These are phyloP conservation scores for Syrrhaptes paradoxus DNA, from an alignment of 2,113 vertebrate genomes.

Conservation along the genomic window DNA sequence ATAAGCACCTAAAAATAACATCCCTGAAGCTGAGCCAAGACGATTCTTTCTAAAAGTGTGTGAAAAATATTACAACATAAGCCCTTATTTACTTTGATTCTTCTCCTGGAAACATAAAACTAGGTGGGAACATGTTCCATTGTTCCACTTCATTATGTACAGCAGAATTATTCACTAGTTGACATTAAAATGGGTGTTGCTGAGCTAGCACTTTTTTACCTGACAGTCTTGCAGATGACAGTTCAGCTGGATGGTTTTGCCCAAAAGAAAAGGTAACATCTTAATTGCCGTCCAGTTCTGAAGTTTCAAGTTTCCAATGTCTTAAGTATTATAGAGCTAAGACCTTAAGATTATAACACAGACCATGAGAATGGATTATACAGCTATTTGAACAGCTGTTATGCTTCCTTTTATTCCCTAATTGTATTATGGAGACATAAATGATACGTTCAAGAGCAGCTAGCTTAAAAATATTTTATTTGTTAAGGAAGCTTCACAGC, in stretches of 20 bases:
- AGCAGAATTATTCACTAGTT: neutral
- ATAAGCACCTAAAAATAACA: slow-evolving; percentile 3
- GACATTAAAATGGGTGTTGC: neutral
- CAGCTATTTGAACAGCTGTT: neutral
- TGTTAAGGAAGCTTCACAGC: neutral
- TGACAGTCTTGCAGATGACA: neutral
- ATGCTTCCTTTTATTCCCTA: neutral
- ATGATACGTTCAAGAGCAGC: neutral
- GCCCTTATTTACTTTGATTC: neutral
- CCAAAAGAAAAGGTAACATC: neutral
- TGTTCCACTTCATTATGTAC: neutral
- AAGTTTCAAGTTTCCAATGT: neutral
- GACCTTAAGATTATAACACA: neutral
- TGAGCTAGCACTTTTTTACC: neutral
- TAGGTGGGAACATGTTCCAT: neutral
- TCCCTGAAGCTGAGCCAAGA: neutral
- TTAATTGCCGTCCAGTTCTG: neutral
- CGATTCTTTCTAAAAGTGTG: neutral
- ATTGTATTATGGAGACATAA: neutral
- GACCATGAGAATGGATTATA: neutral
- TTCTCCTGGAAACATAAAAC: neutral
- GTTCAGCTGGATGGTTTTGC: neutral
- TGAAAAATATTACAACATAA: neutral
- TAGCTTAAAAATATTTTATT: slow-evolving; percentile 35
- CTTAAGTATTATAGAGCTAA: neutral